These are phyloP conservation scores for Anthopleura xanthogrammica DNA, from an alignment of 92 coral and sea anemone genomes.

Conservation along the genomic window DNA sequence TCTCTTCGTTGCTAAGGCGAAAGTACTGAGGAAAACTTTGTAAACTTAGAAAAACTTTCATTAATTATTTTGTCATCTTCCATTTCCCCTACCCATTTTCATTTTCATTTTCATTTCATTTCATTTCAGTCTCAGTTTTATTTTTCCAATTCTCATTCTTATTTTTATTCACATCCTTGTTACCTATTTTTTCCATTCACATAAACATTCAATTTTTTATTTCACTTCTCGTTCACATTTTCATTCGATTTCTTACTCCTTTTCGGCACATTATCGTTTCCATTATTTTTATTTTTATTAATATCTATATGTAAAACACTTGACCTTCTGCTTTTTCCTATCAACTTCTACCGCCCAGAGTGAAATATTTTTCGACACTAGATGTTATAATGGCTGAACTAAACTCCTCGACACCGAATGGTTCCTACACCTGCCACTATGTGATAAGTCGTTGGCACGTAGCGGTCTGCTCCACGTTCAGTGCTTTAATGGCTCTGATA, in stretches of 20 bases:
- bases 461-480: constrained; percentile 22
- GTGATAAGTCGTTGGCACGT: constrained; percentile 19
- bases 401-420: background rate
- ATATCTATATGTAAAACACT: too few species aligned
- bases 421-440: constrained; percentile 3
- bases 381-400: background rate
- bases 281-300: too few species aligned
- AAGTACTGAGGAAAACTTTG: too few species aligned
- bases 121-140: background rate
- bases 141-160: background rate
- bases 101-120: background rate
- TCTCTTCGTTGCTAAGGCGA: too few species aligned
- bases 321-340: too few species aligned
- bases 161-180: background rate
- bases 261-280: background rate
- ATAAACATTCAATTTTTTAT: background rate
- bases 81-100: background rate
- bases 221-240: background rate
- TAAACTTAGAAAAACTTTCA: too few species aligned
- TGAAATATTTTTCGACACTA: background rate
- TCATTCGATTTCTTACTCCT: background rate
- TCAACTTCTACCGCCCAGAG: too few species aligned
- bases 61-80: too few species aligned
- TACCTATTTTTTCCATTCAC: too few species aligned
- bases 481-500: constrained; percentile 22